Base-by-base conservation (phyloP, 2,113 vertebrate species). In the Anolis sagrei region DNA sequence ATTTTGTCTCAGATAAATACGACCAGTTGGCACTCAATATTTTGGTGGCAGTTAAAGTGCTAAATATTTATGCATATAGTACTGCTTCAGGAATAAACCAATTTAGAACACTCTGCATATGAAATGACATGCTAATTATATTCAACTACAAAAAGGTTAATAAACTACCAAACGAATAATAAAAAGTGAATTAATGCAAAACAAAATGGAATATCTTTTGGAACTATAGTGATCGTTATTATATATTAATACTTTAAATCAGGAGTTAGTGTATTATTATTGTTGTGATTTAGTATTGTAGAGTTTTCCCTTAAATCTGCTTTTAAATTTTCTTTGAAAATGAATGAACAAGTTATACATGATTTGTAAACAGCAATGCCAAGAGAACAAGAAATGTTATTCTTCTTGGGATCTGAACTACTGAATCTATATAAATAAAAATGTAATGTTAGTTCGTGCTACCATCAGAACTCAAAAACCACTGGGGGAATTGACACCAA, bases 1-100 rank as follows among this genome's bases (percentile, higher is more conserved):
- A 79, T 61, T 61, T 70, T 70, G 19, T 44, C 21, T 7, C 44
- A 70, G 19, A 72, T 85, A 79, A 79, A n/a, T 79, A 72, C 54
- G 19, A 77, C 14, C 23, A 48, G 44, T 62, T 72, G 58, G 76
- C 34, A 72, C 49, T 29, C 7, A 39, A 82, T 73, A 4, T 79
- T 79, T 48, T 61, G 29, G 34, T 62, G 48, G 51, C 13, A 27
- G 21, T 79, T 73, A 73, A 79, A 73, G 62, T 73, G 7, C 36
- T 44, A 70, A 79, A 49, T 79, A 34, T 58, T 79, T 73, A 27
- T 32, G 18, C 32, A 34, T 68, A n/a, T 78, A 29, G 29, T 39
- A 72, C 7, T 34, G 39, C n/a, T 79, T 79, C 49, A 72, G 79
- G 51, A 79, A 39, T 8, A 77, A 51, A 34, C 13, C 44, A 39